Base-by-base conservation (phyloP, 2,113 vertebrate genomes). In the Fregata magnificens region DNA sequence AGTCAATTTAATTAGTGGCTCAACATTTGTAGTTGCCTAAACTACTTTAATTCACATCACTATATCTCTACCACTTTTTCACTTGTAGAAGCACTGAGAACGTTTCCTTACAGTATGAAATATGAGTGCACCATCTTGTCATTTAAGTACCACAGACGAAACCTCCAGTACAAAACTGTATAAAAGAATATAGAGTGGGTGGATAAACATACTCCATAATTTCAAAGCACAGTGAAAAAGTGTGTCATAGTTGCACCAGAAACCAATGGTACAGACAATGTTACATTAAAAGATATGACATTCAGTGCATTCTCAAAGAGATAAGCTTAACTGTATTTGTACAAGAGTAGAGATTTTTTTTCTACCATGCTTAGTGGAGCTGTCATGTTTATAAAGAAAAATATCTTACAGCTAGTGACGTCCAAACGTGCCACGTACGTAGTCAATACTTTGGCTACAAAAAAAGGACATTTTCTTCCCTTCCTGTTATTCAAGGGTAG, bases 401-500 rank as follows among this genome's bases (percentile, higher is more conserved):
- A 28, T 13, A 42, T 25, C 81, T 93, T 62, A 77, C 19, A 88
- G 71, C 44, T 50, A 45, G 82, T 80, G 78, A 62, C 1, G 6
- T 72, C 82, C 87, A 61, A 80, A 91, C 29, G 19, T 58, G 86
- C n/a, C 55, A 88, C 59, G 59, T 72, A 21, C 3, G 0, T 78
- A 81, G 55, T 50, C 67, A 58, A 49, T 53, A 45, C 26, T 61
- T 74, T 61, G 53, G n/a, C 62, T 89, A 25, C 53, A 76, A 76
- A 92, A 78, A 77, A 77, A 96, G 97, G 82, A 80, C 76, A 26
- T 82, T 94, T 82, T 84, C 50, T 77, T 62, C 72, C 73, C 72
- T 84, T 79, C 53, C 73, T 82, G 26, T 70, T 93, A 65, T 82
- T 88, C 93, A 95, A 95, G 89, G 86, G 87, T 93, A 95, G 90